phyloP scores from a whole-genome alignment of 2,113 vertebrate genomes.

The Pandion haliaetus region DNA sequence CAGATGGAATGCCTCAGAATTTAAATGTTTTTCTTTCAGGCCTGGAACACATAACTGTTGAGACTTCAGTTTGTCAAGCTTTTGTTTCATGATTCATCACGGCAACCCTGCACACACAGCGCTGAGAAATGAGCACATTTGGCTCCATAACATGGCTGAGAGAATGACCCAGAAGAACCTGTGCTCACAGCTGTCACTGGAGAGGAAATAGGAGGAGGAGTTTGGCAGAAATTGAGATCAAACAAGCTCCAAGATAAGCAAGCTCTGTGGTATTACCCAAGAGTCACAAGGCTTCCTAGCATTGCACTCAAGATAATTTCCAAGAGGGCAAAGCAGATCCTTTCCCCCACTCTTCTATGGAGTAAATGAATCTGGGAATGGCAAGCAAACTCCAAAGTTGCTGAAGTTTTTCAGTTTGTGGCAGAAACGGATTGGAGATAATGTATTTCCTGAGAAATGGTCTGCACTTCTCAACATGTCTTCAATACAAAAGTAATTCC shows the following conservation, averaged over 20 bases:
- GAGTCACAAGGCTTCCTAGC: neutral
- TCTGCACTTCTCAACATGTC: neutral
- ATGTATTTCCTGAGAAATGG: neutral
- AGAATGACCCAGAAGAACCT: neutral
- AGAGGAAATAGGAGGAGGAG: neutral
- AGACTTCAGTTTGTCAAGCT: neutral
- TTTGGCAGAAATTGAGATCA: neutral
- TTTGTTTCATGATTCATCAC: neutral
- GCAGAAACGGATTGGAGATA: neutral
- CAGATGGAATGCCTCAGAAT: neutral
- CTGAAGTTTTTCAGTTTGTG: neutral
- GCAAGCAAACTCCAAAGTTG: neutral
- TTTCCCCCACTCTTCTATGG: neutral
- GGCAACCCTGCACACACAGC: rapidly evolving
- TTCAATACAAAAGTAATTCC: neutral
- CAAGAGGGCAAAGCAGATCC: neutral
- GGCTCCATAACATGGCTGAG: neutral
- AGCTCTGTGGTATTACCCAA: neutral
- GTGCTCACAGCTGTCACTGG: neutral
- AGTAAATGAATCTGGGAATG: neutral
- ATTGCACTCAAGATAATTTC: neutral
- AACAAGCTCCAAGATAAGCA: neutral
- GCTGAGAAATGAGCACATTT: neutral
- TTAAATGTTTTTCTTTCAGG: neutral
- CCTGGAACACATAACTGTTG: neutral